Evolutionary conservation across 2,797 vertebrate genomes (phyloP).

Genomic region (Darevskia nairensis): DNA sequence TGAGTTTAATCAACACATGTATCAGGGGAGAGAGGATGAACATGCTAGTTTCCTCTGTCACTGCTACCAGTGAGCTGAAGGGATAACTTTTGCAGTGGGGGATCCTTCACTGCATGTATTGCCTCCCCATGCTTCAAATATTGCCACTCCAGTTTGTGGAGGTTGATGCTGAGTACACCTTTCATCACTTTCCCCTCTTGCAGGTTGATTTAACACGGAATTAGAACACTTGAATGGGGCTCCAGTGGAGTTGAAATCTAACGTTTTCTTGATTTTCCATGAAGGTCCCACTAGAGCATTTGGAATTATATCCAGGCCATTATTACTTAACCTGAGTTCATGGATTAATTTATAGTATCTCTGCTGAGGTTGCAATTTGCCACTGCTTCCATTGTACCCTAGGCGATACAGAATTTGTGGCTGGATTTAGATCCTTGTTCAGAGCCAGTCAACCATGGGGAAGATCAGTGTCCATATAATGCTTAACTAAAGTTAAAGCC

Average conservation of each 20-base stretch:
- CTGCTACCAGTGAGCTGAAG: background rate
- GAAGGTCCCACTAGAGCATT: background rate
- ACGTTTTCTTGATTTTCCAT: accelerated
- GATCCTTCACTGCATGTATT: background rate
- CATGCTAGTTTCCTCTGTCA: background rate
- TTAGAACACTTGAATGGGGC: too few species aligned
- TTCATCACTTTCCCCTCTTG: background rate
- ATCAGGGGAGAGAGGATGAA: background rate
- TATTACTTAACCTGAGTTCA: background rate
- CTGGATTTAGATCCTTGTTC: background rate
- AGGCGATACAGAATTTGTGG: background rate
- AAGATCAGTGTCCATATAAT: background rate
- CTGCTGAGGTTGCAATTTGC: background rate
- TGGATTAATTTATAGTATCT: background rate
- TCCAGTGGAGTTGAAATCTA: background rate
- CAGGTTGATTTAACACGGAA: background rate
- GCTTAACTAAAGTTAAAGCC: background rate
- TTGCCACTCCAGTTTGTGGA: background rate
- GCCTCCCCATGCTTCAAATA: background rate
- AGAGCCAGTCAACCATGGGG: too few species aligned
- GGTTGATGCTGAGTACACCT: background rate
- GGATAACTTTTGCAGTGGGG: background rate
- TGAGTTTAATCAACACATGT: background rate
- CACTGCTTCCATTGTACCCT: background rate
- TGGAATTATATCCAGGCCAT: background rate